phyloP scores from a whole-genome alignment of 92 coral and sea anemone genomes.

The Parazoanthus swiftii region DNA sequence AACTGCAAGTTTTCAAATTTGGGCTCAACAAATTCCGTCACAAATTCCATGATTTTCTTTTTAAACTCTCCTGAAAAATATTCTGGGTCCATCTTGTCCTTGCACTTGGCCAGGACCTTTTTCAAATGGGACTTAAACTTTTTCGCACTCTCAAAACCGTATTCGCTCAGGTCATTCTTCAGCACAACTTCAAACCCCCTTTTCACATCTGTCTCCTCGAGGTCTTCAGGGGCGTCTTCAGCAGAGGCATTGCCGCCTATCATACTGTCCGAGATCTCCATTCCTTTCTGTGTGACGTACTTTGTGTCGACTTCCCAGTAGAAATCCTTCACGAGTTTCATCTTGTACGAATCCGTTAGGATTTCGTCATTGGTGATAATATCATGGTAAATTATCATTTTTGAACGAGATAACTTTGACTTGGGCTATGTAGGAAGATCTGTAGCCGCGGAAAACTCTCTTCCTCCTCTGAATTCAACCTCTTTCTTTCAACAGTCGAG shows the following conservation, averaged over 20 bases:
- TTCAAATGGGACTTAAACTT: constrained; percentile 16
- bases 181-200: constrained; percentile 41
- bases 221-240: constrained; percentile 34
- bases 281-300: constrained; percentile 6
- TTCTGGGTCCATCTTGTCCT: constrained; percentile 14
- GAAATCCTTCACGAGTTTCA: constrained; percentile 39
- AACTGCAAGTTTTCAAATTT: constrained; percentile 16
- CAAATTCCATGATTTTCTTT: constrained; percentile 1
- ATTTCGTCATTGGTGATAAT: constrained; percentile 48
- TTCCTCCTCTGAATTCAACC: neutral
- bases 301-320: constrained; percentile 34
- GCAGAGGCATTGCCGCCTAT: constrained; percentile 61
- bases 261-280: constrained; percentile 40
- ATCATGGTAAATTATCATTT: constrained; percentile 50
- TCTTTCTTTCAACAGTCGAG: neutral
- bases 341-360: constrained; percentile 52
- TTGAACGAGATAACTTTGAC: neutral
- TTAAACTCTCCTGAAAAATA: constrained; percentile 23
- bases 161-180: constrained; percentile 36
- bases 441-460: neutral
- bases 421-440: neutral
- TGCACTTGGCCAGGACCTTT: neutral
- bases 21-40: neutral
- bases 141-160: neutral
- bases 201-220: neutral